These are phyloP conservation scores for Hirudinaria manillensis DNA, from an alignment of 2,888 invertebrate genomes.

Conservation along the genomic window DNA sequence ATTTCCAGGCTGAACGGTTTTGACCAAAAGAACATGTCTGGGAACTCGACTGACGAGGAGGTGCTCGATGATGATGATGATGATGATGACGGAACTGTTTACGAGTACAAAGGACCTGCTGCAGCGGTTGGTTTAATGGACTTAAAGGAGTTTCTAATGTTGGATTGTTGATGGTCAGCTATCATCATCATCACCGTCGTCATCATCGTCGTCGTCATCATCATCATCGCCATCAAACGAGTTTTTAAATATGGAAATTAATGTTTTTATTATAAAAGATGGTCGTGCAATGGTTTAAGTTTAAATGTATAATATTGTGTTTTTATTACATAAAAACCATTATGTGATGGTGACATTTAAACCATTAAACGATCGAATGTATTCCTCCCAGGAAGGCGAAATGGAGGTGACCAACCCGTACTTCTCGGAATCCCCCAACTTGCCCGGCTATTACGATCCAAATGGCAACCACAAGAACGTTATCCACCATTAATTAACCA, in stretches of 20 bases:
- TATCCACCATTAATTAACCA: constrained; percentile 4
- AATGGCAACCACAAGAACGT: constrained; percentile 10
- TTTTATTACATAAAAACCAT: background rate
- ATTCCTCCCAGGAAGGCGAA: constrained; percentile 26
- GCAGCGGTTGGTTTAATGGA: constrained; percentile 17
- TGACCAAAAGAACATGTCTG: constrained; percentile 25
- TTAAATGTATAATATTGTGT: background rate
- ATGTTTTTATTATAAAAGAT: background rate
- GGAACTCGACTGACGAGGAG: constrained; percentile 29
- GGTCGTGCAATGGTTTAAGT: background rate
- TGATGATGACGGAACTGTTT: constrained; percentile 21
- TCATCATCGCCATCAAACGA: background rate
- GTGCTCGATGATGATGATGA: constrained; percentile 28
- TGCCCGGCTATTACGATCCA: background rate
- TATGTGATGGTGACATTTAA: background rate
- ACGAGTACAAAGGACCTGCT: constrained; percentile 32
- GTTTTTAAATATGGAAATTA: too few relatives aligned
- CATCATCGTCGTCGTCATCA: background rate
- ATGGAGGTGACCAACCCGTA: constrained; percentile 32
- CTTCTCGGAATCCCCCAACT: constrained; percentile 18
- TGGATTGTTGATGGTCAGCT: too few relatives aligned
- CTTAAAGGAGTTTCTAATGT: background rate
- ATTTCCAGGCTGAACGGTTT: constrained; percentile 16
- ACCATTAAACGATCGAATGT: background rate
- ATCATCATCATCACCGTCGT: background rate